Evolutionary conservation across 2,797 vertebrate species (phyloP), one percentile per base, ranked within the genome.

Genomic region (Spinibarbus caldwelli): DNA sequence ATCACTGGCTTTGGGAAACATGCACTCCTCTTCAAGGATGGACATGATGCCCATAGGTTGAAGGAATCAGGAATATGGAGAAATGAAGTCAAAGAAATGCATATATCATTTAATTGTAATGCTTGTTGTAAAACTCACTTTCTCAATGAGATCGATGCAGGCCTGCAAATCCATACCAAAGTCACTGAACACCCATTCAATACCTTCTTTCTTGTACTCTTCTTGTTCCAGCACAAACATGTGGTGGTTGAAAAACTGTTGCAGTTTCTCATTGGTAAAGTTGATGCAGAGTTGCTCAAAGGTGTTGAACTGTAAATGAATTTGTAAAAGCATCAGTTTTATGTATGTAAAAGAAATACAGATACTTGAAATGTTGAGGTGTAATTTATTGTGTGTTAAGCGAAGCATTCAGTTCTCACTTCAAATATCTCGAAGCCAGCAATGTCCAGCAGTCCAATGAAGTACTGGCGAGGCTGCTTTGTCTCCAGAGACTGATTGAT

Each of bases 21-120:
- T 98, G 92, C 97, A 98, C 89, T 98, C 97, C 94, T 98, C 97
- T 93, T 98, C 97, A 23, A 99, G 95, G 93, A 98, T 98, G 88
- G 97, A 99, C 79, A 97, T 97, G 82, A 96, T 96, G 73, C 96
- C 96, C 96, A 97, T 96, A 87, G 95, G 95, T 87, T 96, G 66
- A 67, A 36, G 11, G 19, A 49, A 67, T 67, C 26, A 23, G 59
- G 36, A 21, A 78, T 11, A 64, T n/a, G 11, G 21, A 49, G 29
- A 29, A 54, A 54, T 41, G 19, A 82, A 43, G 31, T 52, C 12
- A 70, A 78, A n/a, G 21, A 73, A 73, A 49, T 1, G 1, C 72
- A 54, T n/a, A 45, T 64, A 62, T 45, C 15, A 64, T 43, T 31
- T 8, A 31, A 47, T 34, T 36, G 11, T n/a, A 8, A 21, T 5